These are phyloP conservation scores for Drosophila suzukii DNA, from an alignment of 1,140 invertebrate species.

Conservation along the genomic window DNA sequence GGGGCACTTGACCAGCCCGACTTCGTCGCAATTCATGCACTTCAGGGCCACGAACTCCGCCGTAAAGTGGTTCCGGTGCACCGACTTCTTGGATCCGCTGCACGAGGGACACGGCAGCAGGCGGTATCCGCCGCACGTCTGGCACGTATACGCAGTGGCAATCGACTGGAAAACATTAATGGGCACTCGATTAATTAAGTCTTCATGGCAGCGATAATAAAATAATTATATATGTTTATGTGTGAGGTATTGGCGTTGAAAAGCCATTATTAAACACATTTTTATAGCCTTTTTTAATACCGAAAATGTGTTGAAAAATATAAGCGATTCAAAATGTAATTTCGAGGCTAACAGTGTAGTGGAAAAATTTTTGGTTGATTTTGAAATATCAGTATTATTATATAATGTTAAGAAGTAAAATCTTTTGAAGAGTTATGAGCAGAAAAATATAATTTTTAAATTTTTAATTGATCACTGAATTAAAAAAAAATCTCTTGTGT, in stretches of 20 bases:
- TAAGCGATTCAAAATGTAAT: no score
- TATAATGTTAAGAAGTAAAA: not conserved
- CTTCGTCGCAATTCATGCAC: constrained; percentile 98
- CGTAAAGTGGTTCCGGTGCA: constrained; percentile 96
- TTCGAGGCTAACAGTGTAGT: no score
- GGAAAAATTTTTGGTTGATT: no score
- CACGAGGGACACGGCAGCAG: constrained; percentile 95
- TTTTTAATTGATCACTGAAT: no score
- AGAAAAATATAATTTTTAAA: no score
- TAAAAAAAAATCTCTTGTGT: no score
- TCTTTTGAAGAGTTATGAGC: no score
- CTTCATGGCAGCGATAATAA: not conserved
- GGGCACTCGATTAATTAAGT: not conserved
- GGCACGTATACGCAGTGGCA: constrained; percentile 91
- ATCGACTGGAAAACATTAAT: constrained; percentile 87
- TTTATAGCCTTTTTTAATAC: no score
- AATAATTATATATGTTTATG: not conserved
- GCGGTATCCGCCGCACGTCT: constrained; percentile 95
- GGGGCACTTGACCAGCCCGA: constrained; percentile 94
- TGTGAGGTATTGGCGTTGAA: no score
- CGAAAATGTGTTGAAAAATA: no score
- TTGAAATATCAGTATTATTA: not conserved
- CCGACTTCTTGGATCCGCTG: constrained; percentile 97
- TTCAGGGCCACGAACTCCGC: constrained; percentile 97
- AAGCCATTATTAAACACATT: no score